Percentiles rank a stretch among this genome's conserved stretches.
Conservation (phyloP, 2,113 vertebrate genomes). For the Calyptommatus sinebrachiatus region DNA sequence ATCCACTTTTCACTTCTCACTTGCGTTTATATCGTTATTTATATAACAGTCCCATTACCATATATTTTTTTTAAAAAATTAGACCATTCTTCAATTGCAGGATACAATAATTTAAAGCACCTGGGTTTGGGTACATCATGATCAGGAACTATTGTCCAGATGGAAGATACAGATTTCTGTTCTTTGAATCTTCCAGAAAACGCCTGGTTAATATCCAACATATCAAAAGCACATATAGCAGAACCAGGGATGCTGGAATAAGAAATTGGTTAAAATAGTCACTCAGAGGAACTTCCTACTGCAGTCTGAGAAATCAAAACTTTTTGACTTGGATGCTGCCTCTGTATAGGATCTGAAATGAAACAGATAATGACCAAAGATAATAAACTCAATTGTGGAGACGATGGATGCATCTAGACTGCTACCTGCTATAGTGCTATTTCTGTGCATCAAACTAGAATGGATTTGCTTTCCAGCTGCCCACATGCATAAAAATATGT, state of each 20-base stretch:
- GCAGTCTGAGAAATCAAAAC: constrained; percentile 38
- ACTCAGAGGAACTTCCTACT: constrained; percentile 40
- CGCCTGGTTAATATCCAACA: constrained; percentile 88
- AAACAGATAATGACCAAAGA: no score
- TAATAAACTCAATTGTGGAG: no score
- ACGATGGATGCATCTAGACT: no score
- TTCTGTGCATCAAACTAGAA: no score
- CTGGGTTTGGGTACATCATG: constrained; percentile 92
- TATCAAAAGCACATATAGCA: constrained; percentile 95
- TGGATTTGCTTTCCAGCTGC: no score
- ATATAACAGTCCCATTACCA: no score
- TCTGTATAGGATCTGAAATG: background rate
- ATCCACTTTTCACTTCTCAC: background rate
- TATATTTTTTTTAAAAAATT: background rate
- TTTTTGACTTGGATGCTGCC: constrained; percentile 17
- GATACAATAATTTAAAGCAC: constrained; percentile 60
- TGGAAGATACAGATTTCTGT: constrained; percentile 92
- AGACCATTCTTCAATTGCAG: background rate
- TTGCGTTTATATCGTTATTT: background rate
- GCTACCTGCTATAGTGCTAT: no score
- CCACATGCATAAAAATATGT: no score
- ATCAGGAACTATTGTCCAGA: constrained; percentile 94
- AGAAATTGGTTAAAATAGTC: constrained; percentile 60
- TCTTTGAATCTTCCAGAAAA: constrained; percentile 96
- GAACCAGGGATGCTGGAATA: constrained; percentile 91